Evolutionary conservation across 92 coral and sea anemone species (phyloP).

Genomic region (Zoanthus solanderi): DNA sequence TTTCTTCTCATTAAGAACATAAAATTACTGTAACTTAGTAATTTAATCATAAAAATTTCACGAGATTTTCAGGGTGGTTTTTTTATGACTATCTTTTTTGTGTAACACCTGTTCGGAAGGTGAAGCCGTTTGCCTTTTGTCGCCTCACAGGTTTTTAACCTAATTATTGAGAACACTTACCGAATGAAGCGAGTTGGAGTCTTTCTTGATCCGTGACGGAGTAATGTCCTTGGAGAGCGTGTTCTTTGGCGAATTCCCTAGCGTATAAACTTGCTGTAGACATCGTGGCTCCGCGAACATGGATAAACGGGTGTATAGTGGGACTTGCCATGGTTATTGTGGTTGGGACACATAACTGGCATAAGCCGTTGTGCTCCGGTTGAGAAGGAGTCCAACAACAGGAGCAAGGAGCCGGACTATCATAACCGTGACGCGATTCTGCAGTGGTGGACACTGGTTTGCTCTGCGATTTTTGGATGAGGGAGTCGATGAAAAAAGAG

Average conservation of each 20-base stretch:
- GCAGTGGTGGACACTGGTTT: constrained; percentile 76
- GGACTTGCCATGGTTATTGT: constrained; percentile 69
- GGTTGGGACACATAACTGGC: constrained; percentile 96
- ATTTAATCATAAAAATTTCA: constrained; percentile 51
- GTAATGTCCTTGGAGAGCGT: constrained; percentile 85
- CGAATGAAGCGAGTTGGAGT: constrained; percentile 86
- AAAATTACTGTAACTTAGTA: constrained; percentile 8
- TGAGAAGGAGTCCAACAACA: constrained; percentile 98
- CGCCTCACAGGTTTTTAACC: constrained; percentile 17
- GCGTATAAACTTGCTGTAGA: constrained; percentile 84
- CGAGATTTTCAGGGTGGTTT: constrained; percentile 52
- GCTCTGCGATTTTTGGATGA: constrained; percentile 88
- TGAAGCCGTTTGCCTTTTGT: constrained; percentile 22
- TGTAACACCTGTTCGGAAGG: constrained; percentile 29
- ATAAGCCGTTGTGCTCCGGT: constrained; percentile 87
- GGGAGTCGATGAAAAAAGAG: constrained; percentile 97
- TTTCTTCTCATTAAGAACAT: constrained; percentile 12
- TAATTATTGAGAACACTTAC: constrained; percentile 67
- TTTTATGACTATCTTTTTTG: neutral
- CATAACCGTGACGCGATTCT: constrained; percentile 78
- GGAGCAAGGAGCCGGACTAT: constrained; percentile 90
- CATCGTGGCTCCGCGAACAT: constrained; percentile 87
- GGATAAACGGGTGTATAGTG: constrained; percentile 77
- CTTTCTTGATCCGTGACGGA: constrained; percentile 82
- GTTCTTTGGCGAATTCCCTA: constrained; percentile 79